phyloP scores from a whole-genome alignment of 2,113 vertebrate genomes.

The Poeciliopsis retropinna region DNA sequence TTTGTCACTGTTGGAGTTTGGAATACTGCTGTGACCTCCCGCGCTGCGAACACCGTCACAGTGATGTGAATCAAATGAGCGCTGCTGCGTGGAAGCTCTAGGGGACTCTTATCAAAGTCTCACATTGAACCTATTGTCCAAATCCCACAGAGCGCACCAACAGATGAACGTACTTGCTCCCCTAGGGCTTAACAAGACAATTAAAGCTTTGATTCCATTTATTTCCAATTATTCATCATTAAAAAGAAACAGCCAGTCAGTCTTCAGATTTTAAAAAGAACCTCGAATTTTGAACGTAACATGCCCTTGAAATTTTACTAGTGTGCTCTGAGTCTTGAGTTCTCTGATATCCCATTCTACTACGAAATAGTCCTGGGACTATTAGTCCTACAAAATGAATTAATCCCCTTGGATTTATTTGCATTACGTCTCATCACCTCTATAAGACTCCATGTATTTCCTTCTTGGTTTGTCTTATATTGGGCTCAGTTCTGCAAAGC shows the following conservation, averaged over 20 bases:
- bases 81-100: background rate
- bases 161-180: constrained; percentile 16
- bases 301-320: background rate
- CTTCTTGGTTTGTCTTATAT: too few species aligned
- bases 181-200: background rate
- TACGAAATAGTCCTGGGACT: too few species aligned
- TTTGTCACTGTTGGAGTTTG: constrained; percentile 5
- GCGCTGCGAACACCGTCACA: background rate
- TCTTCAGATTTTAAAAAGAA: too few species aligned
- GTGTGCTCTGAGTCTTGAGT: too few species aligned
- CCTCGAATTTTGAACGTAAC: background rate
- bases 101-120: constrained; percentile 23
- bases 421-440: too few species aligned
- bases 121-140: constrained; percentile 11
- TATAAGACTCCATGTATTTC: too few species aligned
- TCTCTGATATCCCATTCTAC: too few species aligned
- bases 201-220: background rate
- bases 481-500: too few species aligned
- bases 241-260: too few species aligned
- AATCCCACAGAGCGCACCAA: constrained; percentile 14
- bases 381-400: too few species aligned
- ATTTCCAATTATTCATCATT: background rate
- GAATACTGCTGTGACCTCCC: constrained; percentile 33
- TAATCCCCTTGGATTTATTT: too few species aligned
- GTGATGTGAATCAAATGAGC: constrained; percentile 19